These are phyloP conservation scores for Dryocosmus kuriphilus DNA, from an alignment of 2,888 invertebrate species.

Conservation along the genomic window DNA sequence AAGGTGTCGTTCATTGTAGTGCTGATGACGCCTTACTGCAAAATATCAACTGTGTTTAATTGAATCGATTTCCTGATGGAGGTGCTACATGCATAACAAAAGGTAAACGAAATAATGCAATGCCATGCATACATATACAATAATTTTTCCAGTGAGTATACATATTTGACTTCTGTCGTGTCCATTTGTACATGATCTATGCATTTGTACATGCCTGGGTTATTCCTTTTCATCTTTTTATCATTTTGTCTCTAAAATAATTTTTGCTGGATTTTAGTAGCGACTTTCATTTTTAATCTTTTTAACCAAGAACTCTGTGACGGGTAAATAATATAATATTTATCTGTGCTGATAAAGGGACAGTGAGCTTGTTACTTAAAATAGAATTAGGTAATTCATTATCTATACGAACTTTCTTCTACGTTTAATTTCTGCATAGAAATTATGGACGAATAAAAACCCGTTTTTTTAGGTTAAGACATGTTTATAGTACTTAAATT, in stretches of 20 bases:
- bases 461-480: no score
- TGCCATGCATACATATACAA: no score
- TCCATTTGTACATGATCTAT: no score
- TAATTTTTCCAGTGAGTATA: no score
- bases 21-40: not conserved
- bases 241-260: not conserved
- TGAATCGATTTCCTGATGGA: not conserved
- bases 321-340: not conserved
- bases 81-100: not conserved
- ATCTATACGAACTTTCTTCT: not conserved
- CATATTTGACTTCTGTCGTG: no score
- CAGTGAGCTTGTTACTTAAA: not conserved
- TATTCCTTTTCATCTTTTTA: no score
- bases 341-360: not conserved
- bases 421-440: no score
- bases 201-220: no score
- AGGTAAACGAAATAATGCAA: not conserved
- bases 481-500: no score
- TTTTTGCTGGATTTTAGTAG: not conserved
- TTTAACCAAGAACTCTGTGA: not conserved
- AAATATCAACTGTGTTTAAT: not conserved
- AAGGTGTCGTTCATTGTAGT: not conserved
- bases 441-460: no score
- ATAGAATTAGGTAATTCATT: not conserved
- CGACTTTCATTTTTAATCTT: not conserved